A percentile compares a stretch with the other conserved stretches of the same genome.
Conservation (phyloP, 1,140 invertebrate species). For the Aphis gossypii region DNA sequence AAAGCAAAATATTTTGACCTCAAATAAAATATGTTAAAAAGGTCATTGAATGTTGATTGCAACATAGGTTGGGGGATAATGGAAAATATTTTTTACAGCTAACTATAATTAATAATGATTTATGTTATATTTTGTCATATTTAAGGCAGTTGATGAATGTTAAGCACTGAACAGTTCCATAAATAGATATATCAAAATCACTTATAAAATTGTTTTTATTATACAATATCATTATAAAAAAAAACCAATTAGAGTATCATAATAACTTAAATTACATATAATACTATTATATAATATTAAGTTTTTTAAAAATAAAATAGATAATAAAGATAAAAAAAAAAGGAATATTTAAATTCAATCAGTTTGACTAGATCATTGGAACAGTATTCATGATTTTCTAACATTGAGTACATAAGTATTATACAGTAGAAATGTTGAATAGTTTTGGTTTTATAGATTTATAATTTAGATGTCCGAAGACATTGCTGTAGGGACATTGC, state of each 20-base stretch:
- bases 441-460: neutral
- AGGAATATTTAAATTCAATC: neutral
- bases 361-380: slow-evolving; percentile 16
- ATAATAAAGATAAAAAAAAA: neutral
- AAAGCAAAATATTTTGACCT: neutral
- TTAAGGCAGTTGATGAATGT: neutral
- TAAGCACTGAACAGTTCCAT: neutral
- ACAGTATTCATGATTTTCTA: neutral
- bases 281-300: neutral
- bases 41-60: no score
- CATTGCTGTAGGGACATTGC: neutral
- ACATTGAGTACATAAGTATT: neutral
- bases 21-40: neutral
- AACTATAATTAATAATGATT: neutral
- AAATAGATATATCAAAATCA: neutral
- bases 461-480: neutral
- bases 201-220: neutral
- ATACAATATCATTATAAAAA: neutral
- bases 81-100: neutral
- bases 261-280: neutral
- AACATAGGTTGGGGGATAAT: no score
- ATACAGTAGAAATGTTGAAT: neutral
- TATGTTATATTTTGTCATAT: neutral
- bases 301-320: neutral
- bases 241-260: neutral